Base-by-base conservation (phyloP, 2,797 vertebrate genomes). In the Labroides dimidiatus region DNA sequence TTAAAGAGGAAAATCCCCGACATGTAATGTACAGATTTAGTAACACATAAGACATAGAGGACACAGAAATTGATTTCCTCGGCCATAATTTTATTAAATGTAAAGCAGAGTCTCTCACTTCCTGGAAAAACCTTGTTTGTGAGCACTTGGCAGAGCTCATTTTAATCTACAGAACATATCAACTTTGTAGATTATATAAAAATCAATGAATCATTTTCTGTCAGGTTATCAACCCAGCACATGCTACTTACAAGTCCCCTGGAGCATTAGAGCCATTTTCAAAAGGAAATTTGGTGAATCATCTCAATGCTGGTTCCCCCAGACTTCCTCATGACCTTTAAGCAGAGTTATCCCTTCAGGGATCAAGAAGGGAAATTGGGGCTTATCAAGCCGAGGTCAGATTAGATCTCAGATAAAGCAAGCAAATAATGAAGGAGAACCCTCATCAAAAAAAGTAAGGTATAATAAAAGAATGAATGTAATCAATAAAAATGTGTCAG, bases 21-120 rank as follows among this genome's bases (percentile, higher is more conserved):
- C 14, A 39, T 36, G 11, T 12, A 9, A 23, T 53, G 19, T 15
- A 57, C 4, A 50, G 1, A 66, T 68, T 63, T 37, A 60, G 11
- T 41, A 33, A 41, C 51, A 64, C 65, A 81, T 76, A 15, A 64
- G 12, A 13, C 49, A 55, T 14, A 10, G 17, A n/a, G 4, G 27
- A 16, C 12, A 57, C 57, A 14, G 24, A 16, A 61, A 76, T 30
- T 27, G 47, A 69, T 75, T 59, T 64, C 64, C 33, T 9, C 7
- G 8, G 43, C 15, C 43, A 8, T 66, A 64, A 74, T 43, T 10
- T 55, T 43, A 69, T 66, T 50, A 16, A 64, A 52, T 62, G 5
- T 56, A 48, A 75, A 73, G 44, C n/a, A 52, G 52, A 72, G 77
- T 79, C 43, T 77, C 43, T 72, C 27, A 41, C 55, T 72, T 69